A percentile compares a stretch with the other conserved stretches of the same genome.
Conservation (phyloP, 1,140 invertebrate genomes). For the Watersipora subatra region DNA sequence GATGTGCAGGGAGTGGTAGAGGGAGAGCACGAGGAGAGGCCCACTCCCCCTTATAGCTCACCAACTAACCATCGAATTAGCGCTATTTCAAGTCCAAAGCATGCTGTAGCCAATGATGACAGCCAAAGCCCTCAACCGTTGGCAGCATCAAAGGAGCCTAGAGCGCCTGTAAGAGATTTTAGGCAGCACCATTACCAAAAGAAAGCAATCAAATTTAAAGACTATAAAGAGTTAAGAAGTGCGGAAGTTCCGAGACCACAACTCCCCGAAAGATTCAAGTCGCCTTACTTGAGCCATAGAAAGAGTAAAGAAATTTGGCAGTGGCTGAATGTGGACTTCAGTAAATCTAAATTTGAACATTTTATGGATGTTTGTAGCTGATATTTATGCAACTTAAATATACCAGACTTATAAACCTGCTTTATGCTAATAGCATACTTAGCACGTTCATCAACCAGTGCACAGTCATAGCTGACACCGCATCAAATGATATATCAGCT, state of each 20-base stretch:
- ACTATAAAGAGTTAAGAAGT: not conserved
- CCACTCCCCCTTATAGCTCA: not conserved
- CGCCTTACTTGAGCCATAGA: not conserved
- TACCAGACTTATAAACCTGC: too few species aligned
- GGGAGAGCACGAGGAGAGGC: not conserved
- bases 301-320: not conserved
- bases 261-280: not conserved
- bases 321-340: not conserved
- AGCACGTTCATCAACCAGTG: too few species aligned
- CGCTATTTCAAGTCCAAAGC: too few species aligned
- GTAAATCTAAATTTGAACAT: not conserved
- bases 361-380: not conserved
- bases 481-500: too few species aligned
- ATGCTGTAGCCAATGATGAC: not conserved
- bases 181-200: not conserved
- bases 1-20: not conserved
- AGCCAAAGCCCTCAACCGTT: not conserved
- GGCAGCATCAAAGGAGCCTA: not conserved
- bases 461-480: too few species aligned
- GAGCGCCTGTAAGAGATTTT: not conserved
- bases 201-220: not conserved
- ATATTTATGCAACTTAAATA: not conserved
- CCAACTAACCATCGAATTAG: too few species aligned
- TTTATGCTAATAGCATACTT: too few species aligned
- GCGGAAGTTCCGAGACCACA: not conserved